Percentiles rank a stretch among this genome's conserved stretches.
phyloP scores from a whole-genome alignment of 1,140 invertebrate species.

The Lerema accius region DNA sequence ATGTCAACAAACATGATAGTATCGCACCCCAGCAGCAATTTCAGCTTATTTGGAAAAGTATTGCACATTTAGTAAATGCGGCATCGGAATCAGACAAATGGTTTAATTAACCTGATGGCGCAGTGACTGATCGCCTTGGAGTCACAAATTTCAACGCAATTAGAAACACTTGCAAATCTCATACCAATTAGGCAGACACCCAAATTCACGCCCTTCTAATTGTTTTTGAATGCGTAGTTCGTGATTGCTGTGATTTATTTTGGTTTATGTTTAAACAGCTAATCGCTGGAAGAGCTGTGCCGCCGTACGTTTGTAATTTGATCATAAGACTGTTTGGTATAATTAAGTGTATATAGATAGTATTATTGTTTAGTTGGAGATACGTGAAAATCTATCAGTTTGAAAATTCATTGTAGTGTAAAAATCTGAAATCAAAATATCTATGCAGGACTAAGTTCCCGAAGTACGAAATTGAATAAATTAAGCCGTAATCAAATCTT shows the following conservation, averaged over 20 bases:
- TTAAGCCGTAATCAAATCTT: too few species aligned
- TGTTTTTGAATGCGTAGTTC: slow-evolving; percentile 81
- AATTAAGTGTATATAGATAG: too few species aligned
- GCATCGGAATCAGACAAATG: slow-evolving; percentile 72
- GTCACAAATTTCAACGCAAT: slow-evolving; percentile 77
- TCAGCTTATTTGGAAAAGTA: slow-evolving; percentile 33
- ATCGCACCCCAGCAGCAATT: neutral
- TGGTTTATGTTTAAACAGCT: slow-evolving; percentile 41
- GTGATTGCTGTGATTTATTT: slow-evolving; percentile 70
- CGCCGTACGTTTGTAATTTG: too few species aligned
- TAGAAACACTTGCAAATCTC: slow-evolving; percentile 81
- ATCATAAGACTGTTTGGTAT: too few species aligned
- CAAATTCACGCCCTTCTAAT: slow-evolving; percentile 79
- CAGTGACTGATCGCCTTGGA: slow-evolving; percentile 76
- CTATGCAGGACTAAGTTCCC: too few species aligned
- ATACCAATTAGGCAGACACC: slow-evolving; percentile 80
- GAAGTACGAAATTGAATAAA: too few species aligned
- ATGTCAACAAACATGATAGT: too few species aligned
- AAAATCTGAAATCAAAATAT: too few species aligned
- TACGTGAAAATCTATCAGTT: too few species aligned
- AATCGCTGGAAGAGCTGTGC: slow-evolving; percentile 7
- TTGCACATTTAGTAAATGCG: slow-evolving; percentile 32
- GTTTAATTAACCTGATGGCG: slow-evolving; percentile 81
- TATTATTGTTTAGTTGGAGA: too few species aligned
- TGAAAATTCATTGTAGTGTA: too few species aligned